A percentile compares a stretch with the other conserved stretches of the same genome.
phyloP scores from a whole-genome alignment of 2,888 invertebrate genomes.

The Subacronicta megacephala region DNA sequence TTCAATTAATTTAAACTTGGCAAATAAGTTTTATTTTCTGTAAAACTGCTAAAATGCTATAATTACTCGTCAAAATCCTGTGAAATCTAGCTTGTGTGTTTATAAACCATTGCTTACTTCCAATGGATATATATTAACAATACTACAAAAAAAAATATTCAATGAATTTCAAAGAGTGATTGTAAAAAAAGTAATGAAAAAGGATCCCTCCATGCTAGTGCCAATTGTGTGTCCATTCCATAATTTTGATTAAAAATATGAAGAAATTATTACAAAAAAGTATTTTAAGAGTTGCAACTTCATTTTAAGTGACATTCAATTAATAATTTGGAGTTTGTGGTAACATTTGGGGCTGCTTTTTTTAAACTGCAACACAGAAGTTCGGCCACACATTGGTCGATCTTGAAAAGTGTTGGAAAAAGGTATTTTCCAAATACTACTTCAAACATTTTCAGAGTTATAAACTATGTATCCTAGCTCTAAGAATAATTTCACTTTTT shows the following conservation, averaged over 20 bases:
- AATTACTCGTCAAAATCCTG: conserved; percentile 19
- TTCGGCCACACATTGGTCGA: background rate
- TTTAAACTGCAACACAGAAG: conserved; percentile 14
- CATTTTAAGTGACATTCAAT: conserved; percentile 28
- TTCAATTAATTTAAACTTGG: too few relatives aligned
- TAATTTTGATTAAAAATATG: conserved; percentile 51
- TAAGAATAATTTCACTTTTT: conserved; percentile 46
- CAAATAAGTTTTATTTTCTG: too few relatives aligned
- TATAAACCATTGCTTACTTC: conserved; percentile 20
- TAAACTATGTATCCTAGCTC: conserved; percentile 37
- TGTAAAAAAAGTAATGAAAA: conserved; percentile 56
- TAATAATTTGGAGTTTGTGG: conserved; percentile 12
- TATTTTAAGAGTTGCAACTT: conserved; percentile 57
- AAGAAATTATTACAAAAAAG: conserved; percentile 47
- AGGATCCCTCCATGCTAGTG: conserved; percentile 85
- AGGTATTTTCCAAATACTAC: conserved; percentile 11
- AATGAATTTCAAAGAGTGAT: conserved; percentile 16
- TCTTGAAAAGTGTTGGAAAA: background rate
- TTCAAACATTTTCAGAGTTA: conserved; percentile 9
- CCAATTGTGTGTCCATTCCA: conserved; percentile 79
- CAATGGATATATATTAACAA: background rate
- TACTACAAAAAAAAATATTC: background rate
- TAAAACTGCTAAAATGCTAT: too few relatives aligned
- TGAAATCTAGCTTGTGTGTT: background rate
- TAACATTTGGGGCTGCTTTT: conserved; percentile 15